Conservation (phyloP, 2,888 invertebrate species). For the Drymonia ruficornis region DNA sequence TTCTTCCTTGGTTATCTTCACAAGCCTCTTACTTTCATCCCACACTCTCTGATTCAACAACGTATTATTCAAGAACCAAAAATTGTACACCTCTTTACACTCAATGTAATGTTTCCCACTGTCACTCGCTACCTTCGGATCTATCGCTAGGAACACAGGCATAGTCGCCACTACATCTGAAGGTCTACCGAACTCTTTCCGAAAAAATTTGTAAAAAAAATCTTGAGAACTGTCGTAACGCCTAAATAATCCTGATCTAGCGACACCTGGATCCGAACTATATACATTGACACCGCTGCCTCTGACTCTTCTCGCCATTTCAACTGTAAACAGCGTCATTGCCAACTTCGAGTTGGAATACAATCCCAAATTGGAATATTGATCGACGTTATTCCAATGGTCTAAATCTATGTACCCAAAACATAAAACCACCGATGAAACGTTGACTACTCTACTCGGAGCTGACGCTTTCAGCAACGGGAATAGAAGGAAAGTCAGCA, state of each 20-base stretch:
- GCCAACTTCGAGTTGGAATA: conserved; percentile 82
- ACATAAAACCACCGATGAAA: conserved; percentile 83
- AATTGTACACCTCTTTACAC: conserved; percentile 62
- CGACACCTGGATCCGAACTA: conserved; percentile 93
- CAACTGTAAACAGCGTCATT: conserved; percentile 71
- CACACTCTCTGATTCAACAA: conserved; percentile 52
- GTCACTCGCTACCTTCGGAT: conserved; percentile 49
- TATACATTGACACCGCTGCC: conserved; percentile 88
- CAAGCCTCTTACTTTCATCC: conserved; percentile 58
- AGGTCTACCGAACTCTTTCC: conserved; percentile 50
- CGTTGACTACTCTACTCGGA: conserved; percentile 64
- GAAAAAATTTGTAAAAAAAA: conserved; percentile 45
- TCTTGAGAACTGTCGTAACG: conserved; percentile 52
- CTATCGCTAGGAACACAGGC: conserved; percentile 60
- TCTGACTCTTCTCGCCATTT: conserved; percentile 67
- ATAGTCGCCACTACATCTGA: conserved; percentile 54
- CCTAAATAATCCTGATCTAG: conserved; percentile 91
- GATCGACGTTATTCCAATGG: conserved; percentile 88
- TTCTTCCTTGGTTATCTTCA: conserved; percentile 52
- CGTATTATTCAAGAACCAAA: conserved; percentile 70
- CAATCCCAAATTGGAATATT: conserved; percentile 81
- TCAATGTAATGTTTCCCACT: conserved; percentile 69
- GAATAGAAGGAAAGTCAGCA: conserved; percentile 64
- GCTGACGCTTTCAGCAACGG: conserved; percentile 59
- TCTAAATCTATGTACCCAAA: conserved; percentile 88